Evolutionary conservation across 2,797 vertebrate species (phyloP), one percentile per base, ranked within the genome.

Genomic region (Sebastes aleutianus): DNA sequence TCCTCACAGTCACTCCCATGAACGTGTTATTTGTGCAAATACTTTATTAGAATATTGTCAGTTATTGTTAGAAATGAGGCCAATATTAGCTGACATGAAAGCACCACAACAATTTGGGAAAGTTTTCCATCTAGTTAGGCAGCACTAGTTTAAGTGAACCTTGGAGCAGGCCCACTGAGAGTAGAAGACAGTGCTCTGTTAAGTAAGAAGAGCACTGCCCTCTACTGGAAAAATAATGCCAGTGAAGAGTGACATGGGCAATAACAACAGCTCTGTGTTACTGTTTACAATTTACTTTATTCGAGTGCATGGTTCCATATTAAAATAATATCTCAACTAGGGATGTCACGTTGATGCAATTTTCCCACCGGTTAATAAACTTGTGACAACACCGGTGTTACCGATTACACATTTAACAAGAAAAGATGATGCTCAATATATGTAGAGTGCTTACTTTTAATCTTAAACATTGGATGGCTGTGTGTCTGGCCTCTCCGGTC

Each of bases 171-270:
- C n/a, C 6, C 2, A 13, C 22, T 26, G 14, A 32, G n/a, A 22
- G 18, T 27, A 47, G 13, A 18, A 75, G 27, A 56, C 27, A 10
- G 76, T 54, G 34, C 62, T 74, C 5, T 26, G 24, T 56, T 78
- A 70, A 81, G 50, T 50, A 72, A 76, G 67, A 88, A n/a, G 85
- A 83, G 4, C 80, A 85, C 91, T 93, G 94, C 93, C 95, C 90
- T 86, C 96, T 95, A 85, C 85, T 95, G 95, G 88, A 71, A 8
- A 10, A 24, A 57, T 32, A 11, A 27, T 22, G 61, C 1, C 27
- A 85, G 9, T 88, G 78, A 84, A 5, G 12, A 56, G 20, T 31
- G 9, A 26, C 36, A 22, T 12, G 18, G 20, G 7, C 58, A 36
- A 1, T 1, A 54, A 26, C 4, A 36, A 9, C 1, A 12, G 13